Conservation (phyloP, 2,888 invertebrate species). For the Mamestra brassicae region DNA sequence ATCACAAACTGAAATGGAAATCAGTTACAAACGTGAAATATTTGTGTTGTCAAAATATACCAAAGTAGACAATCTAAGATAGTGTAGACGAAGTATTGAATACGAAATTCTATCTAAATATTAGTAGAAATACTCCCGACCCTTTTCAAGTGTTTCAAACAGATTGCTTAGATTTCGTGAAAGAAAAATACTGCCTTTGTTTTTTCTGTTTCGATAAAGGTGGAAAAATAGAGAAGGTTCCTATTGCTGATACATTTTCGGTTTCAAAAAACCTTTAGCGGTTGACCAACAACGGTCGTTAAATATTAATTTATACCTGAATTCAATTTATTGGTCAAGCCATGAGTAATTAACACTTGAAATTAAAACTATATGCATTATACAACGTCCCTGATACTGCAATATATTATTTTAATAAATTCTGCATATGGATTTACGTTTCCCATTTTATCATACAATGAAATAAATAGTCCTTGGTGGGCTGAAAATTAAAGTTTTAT, state of each 20-base stretch:
- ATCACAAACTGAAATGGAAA: background rate
- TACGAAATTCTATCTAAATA: constrained; percentile 46
- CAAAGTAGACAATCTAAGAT: constrained; percentile 11
- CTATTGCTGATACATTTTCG: background rate
- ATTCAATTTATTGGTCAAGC: constrained; percentile 36
- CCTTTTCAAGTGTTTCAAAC: constrained; percentile 48
- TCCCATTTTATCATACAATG: constrained; percentile 10
- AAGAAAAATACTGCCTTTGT: constrained; percentile 31
- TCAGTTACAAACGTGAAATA: constrained; percentile 8
- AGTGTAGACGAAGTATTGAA: constrained; percentile 28
- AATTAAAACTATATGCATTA: constrained; percentile 24
- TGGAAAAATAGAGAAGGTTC: constrained; percentile 17
- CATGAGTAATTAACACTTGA: constrained; percentile 40
- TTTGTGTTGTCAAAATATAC: background rate
- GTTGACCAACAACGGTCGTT: background rate
- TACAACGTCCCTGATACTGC: constrained; percentile 5
- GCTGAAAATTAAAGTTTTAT: constrained; percentile 25
- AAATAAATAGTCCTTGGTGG: constrained; percentile 26
- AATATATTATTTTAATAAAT: constrained; percentile 33
- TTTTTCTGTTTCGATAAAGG: constrained; percentile 23
- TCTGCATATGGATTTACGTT: constrained; percentile 14
- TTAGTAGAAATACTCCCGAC: constrained; percentile 38
- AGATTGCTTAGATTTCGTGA: constrained; percentile 42
- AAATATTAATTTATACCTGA: constrained; percentile 25
- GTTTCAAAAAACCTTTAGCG: background rate